Conservation (phyloP, 2,888 invertebrate genomes). For the Pyrochroa serraticornis region DNA sequence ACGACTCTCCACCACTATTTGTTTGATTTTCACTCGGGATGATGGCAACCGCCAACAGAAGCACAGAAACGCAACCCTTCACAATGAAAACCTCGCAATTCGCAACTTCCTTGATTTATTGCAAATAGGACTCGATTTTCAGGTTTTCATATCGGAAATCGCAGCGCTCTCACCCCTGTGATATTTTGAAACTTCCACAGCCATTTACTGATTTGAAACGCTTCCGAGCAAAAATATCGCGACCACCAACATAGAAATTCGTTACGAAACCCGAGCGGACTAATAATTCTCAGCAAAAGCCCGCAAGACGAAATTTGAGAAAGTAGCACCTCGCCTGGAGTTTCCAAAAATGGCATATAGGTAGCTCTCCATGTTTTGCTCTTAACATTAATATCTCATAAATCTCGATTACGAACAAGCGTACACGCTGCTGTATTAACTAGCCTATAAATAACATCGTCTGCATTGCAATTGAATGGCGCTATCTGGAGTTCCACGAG, state of each 20-base stretch:
- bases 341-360: background rate
- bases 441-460: conserved; percentile 32
- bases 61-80: conserved; percentile 1
- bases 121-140: background rate
- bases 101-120: background rate
- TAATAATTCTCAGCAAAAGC: background rate
- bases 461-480: conserved; percentile 30
- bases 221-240: too few relatives aligned
- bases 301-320: background rate
- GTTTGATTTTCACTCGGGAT: conserved; percentile 11
- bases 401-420: conserved; percentile 29
- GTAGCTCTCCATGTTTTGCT: background rate
- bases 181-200: too few relatives aligned
- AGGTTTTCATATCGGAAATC: background rate
- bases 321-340: background rate
- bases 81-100: background rate
- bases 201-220: too few relatives aligned
- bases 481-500: conserved; percentile 24
- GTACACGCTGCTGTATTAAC: conserved; percentile 26
- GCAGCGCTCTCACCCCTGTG: background rate
- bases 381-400: conserved; percentile 21
- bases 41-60: background rate
- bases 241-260: background rate
- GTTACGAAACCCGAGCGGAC: background rate
- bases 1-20: conserved; percentile 5